Evolutionary conservation across 2,797 vertebrate genomes (phyloP).

Genomic region (Pelodytes ibericus): DNA sequence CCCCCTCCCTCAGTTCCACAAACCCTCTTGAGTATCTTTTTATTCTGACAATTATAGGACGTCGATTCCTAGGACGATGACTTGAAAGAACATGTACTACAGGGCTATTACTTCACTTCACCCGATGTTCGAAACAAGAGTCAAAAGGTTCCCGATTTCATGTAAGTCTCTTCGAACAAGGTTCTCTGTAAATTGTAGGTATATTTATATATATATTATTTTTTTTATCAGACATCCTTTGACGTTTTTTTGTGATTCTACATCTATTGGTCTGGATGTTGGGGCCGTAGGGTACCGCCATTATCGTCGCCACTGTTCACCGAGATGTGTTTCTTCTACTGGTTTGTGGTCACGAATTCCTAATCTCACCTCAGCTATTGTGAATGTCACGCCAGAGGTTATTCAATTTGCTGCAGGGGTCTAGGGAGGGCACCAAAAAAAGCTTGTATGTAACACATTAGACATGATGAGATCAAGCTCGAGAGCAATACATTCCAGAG

Average conservation of each 20-base stretch:
- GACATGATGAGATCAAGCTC: constrained; percentile 41
- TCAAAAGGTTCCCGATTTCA: not conserved
- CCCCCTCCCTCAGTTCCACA: not conserved
- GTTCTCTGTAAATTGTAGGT: not conserved
- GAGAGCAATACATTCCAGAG: constrained; percentile 31
- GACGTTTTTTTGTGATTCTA: constrained; percentile 7
- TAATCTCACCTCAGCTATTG: constrained; percentile 34
- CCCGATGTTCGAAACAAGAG: not conserved
- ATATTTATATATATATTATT: no score
- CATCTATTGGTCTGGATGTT: not conserved
- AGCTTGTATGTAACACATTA: constrained; percentile 30
- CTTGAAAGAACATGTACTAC: not conserved
- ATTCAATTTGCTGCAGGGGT: constrained; percentile 50
- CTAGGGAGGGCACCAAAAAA: constrained; percentile 4
- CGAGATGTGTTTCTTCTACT: constrained; percentile 11
- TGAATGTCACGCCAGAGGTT: constrained; percentile 44
- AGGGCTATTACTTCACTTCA: not conserved
- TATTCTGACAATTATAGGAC: not conserved
- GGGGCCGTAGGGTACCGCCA: constrained; percentile 4
- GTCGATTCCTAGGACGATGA: not conserved
- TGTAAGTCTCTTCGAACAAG: not conserved
- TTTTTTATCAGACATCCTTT: not conserved
- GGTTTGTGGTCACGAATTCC: constrained; percentile 29
- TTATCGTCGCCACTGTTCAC: constrained; percentile 17
- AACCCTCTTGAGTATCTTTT: not conserved